Percentiles rank a stretch among this genome's conserved stretches.
These are phyloP conservation scores for Neomicropteryx cornuta DNA, from an alignment of 1,140 invertebrate genomes.

Conservation along the genomic window DNA sequence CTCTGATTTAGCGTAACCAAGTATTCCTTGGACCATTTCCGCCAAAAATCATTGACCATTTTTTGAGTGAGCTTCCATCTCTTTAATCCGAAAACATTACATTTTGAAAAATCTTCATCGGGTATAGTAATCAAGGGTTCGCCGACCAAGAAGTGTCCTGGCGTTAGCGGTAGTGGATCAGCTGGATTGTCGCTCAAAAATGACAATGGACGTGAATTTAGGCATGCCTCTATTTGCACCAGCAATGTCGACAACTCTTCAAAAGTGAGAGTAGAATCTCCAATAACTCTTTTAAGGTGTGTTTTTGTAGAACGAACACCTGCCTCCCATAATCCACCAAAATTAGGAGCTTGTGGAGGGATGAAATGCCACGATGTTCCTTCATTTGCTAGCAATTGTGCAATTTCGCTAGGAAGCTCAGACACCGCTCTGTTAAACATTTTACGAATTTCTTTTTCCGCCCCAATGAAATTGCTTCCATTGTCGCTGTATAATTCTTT, in stretches of 20 bases:
- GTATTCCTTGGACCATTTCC: constrained; percentile 16
- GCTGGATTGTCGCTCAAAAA: constrained; percentile 9
- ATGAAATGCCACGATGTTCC: constrained; percentile 27
- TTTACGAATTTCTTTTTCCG: constrained; percentile 9
- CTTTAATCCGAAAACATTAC: constrained; percentile 5
- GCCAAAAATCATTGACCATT: constrained; percentile 16
- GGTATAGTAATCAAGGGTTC: constrained; percentile 17
- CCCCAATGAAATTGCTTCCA: constrained; percentile 24
- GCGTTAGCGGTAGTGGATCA: constrained; percentile 19
- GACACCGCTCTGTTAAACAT: constrained; percentile 8
- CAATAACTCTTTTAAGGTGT: too few relatives aligned
- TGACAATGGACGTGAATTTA: constrained; percentile 21
- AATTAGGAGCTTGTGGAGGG: constrained; percentile 22
- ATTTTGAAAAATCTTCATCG: constrained; percentile 8
- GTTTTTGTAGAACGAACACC: constrained; percentile 15
- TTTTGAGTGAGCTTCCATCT: constrained; percentile 18
- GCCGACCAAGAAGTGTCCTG: constrained; percentile 27
- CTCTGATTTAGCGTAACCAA: constrained; percentile 6
- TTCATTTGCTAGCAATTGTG: constrained; percentile 11
- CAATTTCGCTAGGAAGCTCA: constrained; percentile 8
- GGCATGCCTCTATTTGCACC: constrained; percentile 19
- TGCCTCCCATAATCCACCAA: constrained; percentile 29
- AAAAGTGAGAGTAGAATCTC: constrained; percentile 7
- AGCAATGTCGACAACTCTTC: constrained; percentile 15
- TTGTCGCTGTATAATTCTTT: constrained; percentile 18